Base-by-base conservation (phyloP, 2,888 invertebrate species). In the Morpho achilles region DNA sequence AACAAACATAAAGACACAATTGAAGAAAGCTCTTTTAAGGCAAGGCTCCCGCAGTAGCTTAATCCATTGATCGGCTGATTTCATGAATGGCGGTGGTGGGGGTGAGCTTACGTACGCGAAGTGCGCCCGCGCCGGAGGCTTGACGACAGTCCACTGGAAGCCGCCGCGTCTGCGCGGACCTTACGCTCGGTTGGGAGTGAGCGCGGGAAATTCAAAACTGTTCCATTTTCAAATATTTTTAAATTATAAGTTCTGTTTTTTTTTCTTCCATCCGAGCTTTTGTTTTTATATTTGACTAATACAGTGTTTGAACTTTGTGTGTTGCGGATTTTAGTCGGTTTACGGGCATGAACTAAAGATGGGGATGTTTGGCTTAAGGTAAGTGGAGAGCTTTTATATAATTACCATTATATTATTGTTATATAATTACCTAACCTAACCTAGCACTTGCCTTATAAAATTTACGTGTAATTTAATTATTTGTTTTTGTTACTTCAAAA, bases 71-170 rank as follows among this genome's bases (percentile, higher is more conserved):
- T 70, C 66, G 68, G 65, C 50, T 63, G 71, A 77, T 83, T 86
- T 87, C 82, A 87, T 87, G 85, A 87, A 87, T 87, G 83, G 71
- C 66, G 60, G 63, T 66, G 85, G 88, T 75, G 86, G 86, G 86
- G 86, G 69, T 67, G 56, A 56, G 56, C 32, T 57, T 60, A 56
- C 62, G 56, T 46, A 45, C 62, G 50, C 67, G 70, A 73, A 80
- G 76, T 76, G 77, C 75, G 77, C 76, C 69, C 69, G 80, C 77
- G 69, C 71, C 71, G 77, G 81, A 82, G 80, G 80, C 83, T 79
- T 32, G 48, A 43, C 47, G 68, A 71, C 75, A 77, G 75, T 79
- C 66, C 74, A 76, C 72, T 73, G 66, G 70, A 68, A 70, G 71
- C 71, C 71, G 70, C 74, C 76, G 86, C 84, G 82, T 74, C 71